These are phyloP conservation scores for Sprattus sprattus DNA, from an alignment of 2,113 vertebrate species.

Conservation along the genomic window DNA sequence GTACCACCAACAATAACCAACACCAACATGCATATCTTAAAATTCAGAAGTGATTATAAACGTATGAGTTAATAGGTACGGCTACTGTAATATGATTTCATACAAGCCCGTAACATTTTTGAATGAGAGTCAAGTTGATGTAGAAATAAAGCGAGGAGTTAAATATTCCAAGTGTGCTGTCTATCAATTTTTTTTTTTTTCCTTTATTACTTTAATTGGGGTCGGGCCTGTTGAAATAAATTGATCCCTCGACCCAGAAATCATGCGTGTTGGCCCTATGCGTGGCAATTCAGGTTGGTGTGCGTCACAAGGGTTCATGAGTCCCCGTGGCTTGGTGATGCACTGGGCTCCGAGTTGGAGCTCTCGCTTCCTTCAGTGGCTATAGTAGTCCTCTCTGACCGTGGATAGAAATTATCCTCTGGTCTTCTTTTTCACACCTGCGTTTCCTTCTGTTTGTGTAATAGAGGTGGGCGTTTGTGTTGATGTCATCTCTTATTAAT, in stretches of 20 bases:
- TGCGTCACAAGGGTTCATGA: background rate
- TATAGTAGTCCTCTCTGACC: background rate
- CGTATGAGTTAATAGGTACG: too few relatives aligned
- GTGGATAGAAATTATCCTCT: background rate
- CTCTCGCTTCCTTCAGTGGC: background rate
- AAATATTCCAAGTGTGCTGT: too few relatives aligned
- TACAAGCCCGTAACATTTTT: too few relatives aligned
- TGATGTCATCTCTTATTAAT: slow-evolving; percentile 30
- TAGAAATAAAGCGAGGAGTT: too few relatives aligned
- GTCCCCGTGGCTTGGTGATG: background rate
- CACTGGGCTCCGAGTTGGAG: background rate
- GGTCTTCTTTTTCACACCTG: background rate
- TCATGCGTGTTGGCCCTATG: background rate
- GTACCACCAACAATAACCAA: too few relatives aligned
- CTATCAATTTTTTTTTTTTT: too few relatives aligned
- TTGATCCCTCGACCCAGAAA: background rate
- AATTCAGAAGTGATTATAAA: too few relatives aligned
- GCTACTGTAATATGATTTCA: too few relatives aligned
- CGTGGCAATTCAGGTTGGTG: background rate
- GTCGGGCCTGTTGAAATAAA: background rate
- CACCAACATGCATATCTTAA: too few relatives aligned
- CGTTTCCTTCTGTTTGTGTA: background rate
- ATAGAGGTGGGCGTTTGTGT: slow-evolving; percentile 20
- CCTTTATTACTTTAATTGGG: too few relatives aligned
- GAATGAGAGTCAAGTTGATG: too few relatives aligned